These are phyloP conservation scores for Eptesicus fuscus DNA, from an alignment of 2,113 vertebrate genomes.

Conservation along the genomic window DNA sequence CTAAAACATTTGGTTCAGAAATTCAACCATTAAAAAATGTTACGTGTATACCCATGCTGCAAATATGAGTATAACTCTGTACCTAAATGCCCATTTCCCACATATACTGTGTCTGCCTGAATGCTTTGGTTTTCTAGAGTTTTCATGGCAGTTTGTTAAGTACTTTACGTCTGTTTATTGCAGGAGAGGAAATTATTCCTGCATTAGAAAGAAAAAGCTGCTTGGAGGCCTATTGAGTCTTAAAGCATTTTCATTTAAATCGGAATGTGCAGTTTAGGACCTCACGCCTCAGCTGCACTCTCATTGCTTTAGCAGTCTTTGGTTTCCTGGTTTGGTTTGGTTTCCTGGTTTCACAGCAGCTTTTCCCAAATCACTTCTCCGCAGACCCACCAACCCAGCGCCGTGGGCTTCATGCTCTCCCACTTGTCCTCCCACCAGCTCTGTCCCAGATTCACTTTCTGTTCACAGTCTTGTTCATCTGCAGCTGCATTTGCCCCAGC, in stretches of 20 bases:
- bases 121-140: constrained; percentile 7
- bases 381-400: not conserved
- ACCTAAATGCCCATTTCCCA: not conserved
- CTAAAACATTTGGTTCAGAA: constrained; percentile 48
- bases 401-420: too few species aligned
- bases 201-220: not conserved
- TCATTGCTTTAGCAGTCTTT: not conserved
- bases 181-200: not conserved
- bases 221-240: not conserved
- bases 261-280: not conserved
- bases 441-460: not conserved
- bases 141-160: not conserved
- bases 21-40: not conserved
- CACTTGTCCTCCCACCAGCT: not conserved
- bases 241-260: not conserved
- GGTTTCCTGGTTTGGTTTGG: too few species aligned
- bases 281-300: not conserved
- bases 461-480: not conserved
- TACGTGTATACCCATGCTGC: not conserved
- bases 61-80: not conserved
- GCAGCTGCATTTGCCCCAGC: not conserved
- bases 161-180: not conserved
- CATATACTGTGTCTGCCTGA: not conserved
- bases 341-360: not conserved
- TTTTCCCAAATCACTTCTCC: not conserved